phyloP scores from a whole-genome alignment of 92 coral and sea anemone genomes.

The Blastomussa wellsi region DNA sequence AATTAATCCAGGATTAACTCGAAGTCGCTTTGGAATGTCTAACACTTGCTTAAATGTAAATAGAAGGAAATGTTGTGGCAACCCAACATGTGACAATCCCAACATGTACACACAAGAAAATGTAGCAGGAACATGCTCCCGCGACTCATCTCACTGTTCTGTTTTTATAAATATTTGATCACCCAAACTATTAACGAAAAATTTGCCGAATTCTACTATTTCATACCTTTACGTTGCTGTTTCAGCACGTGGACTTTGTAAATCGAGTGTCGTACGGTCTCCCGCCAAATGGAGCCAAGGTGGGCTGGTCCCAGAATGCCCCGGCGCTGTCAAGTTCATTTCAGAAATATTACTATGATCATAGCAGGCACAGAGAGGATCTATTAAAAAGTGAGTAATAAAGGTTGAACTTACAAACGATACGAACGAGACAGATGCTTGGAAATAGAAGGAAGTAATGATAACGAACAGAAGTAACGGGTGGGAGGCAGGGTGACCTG shows the following conservation, averaged over 20 bases:
- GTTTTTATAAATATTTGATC: too few relatives aligned
- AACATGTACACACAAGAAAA: too few relatives aligned
- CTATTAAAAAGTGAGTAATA: conserved; percentile 59
- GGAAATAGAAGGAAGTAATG: neutral
- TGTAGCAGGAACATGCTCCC: too few relatives aligned
- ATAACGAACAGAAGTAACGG: too few relatives aligned
- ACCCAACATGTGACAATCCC: too few relatives aligned
- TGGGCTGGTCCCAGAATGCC: conserved; percentile 24
- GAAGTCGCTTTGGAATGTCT: conserved; percentile 10
- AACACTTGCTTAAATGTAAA: neutral
- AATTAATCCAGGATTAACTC: neutral
- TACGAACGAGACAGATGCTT: neutral
- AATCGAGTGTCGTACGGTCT: conserved; percentile 2
- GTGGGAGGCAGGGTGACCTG: too few relatives aligned
- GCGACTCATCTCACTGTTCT: too few relatives aligned
- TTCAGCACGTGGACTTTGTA: conserved; percentile 13
- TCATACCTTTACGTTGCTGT: neutral
- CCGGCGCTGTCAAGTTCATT: conserved; percentile 64
- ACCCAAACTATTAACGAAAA: too few relatives aligned
- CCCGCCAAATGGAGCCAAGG: neutral
- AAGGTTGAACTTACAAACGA: neutral
- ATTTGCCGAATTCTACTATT: too few relatives aligned
- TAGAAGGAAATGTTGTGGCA: neutral
- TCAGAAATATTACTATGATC: conserved; percentile 68
- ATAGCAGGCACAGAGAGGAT: conserved; percentile 54